Evolutionary conservation across 1,140 invertebrate genomes (phyloP).

Genomic region (Dermatophagoides farinae): DNA sequence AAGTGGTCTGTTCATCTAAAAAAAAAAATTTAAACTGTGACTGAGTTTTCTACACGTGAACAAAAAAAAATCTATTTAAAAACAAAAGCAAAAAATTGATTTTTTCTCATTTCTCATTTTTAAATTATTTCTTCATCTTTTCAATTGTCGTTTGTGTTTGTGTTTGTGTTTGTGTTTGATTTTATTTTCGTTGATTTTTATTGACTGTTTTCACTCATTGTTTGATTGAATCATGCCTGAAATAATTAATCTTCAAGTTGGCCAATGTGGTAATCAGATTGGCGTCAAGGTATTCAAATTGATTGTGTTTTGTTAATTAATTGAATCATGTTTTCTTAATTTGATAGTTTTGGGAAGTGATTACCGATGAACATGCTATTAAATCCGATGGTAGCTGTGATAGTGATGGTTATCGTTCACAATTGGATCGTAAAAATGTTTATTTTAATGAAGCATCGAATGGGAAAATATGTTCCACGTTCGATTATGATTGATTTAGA

Average conservation of each 20-base stretch:
- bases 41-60: too few relatives aligned
- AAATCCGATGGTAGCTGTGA: conserved; percentile 65
- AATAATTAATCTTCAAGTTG: conserved; percentile 31
- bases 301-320: background rate
- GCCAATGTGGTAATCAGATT: conserved; percentile 60
- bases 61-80: too few relatives aligned
- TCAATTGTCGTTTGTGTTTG: too few relatives aligned
- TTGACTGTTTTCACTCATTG: too few relatives aligned
- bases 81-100: too few relatives aligned
- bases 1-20: too few relatives aligned
- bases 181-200: too few relatives aligned
- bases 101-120: too few relatives aligned
- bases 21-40: too few relatives aligned
- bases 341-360: conserved; percentile 41
- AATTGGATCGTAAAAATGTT: conserved; percentile 71
- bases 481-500: conserved; percentile 37
- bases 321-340: conserved; percentile 11
- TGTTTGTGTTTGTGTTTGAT: too few relatives aligned
- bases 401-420: conserved; percentile 63
- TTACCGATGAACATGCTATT: conserved; percentile 75
- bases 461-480: conserved; percentile 37
- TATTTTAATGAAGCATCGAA: conserved; percentile 72
- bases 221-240: conserved; percentile 26
- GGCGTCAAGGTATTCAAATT: conserved; percentile 39
- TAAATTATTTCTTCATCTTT: too few relatives aligned